Base-by-base conservation (phyloP, 1,140 invertebrate species). In the Littorina saxatilis region DNA sequence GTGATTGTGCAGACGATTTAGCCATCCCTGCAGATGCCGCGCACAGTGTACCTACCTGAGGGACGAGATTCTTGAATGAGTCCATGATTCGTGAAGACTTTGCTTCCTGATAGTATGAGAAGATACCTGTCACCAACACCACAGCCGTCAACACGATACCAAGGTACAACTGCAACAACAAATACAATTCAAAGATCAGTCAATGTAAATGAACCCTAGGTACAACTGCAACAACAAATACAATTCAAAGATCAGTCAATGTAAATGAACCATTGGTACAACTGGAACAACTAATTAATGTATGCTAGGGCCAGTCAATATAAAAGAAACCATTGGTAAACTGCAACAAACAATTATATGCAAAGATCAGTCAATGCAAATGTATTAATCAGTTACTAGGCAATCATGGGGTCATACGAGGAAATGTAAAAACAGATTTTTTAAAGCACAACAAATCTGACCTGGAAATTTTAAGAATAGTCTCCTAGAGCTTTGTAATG, bases 71-170 rank as follows among this genome's bases (percentile, higher is more conserved):
- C 82, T 92, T 93, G 86, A 94, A 94, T 29, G 92, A 93, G 79
- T 94, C 93, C 93, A 94, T 94, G 85, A 94, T 93, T 76, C 87
- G 89, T n/a, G 90, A 91, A 74, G 91, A 92, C 84, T 93, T 94
- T 13, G 91, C 89, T 87, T 93, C 93, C 89, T 94, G 93, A 84
- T 92, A 93, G 83, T 93, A 94, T 32, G 93, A 93, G 85, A 94
- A 94, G 83, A 88, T 90, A 37, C 93, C 93, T 17, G 93, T 94
- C n/a, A 94, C 88, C 32, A 94, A 83, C 50, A 93, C 92, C 23
- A 94, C 93, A 88, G 86, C 88, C 66, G 91, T 89, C 84, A 94
- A 86, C 79, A 93, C 93, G 81, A 93, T 91, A 55, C 93, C 93
- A 23, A 94, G 88, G 86, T 94, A 94, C 37, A 93, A 90, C 91